Conservation (phyloP, 2,888 invertebrate species). For the Calameuta idolon region DNA sequence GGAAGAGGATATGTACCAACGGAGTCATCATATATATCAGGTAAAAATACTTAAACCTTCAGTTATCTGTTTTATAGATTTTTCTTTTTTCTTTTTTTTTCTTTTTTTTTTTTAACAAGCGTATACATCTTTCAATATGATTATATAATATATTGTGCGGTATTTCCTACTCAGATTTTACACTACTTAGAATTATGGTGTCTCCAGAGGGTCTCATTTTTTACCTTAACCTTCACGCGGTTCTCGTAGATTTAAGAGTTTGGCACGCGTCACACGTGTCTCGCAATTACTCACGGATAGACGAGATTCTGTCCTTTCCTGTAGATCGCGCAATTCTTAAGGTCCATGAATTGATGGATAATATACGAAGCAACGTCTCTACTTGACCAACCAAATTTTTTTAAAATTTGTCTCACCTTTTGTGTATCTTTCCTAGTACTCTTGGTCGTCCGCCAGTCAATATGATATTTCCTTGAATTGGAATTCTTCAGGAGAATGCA, state of each 20-base stretch:
- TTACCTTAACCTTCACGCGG: not conserved
- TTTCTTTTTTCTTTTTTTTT: too few relatives aligned
- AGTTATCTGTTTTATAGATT: constrained; percentile 22
- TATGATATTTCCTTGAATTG: not conserved
- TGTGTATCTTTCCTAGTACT: not conserved
- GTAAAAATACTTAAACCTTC: constrained; percentile 65
- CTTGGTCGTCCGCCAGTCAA: not conserved
- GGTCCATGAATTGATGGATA: not conserved
- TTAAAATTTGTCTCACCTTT: not conserved
- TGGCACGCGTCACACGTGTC: not conserved
- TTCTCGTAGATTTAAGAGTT: not conserved
- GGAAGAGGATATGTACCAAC: constrained; percentile 80
- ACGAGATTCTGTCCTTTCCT: not conserved
- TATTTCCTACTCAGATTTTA: not conserved
- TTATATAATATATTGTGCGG: not conserved
- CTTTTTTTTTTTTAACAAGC: too few relatives aligned
- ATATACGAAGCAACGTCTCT: not conserved
- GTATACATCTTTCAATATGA: not conserved
- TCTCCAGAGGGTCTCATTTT: not conserved
- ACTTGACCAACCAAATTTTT: not conserved
- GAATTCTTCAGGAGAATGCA: not conserved
- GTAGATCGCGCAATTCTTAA: not conserved
- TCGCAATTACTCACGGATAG: not conserved
- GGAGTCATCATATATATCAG: constrained; percentile 83
- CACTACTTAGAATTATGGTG: not conserved